Evolutionary conservation across 2,888 invertebrate species (phyloP), one percentile per base, ranked within the genome.

Genomic region (Xanthostigma xanthostigma): DNA sequence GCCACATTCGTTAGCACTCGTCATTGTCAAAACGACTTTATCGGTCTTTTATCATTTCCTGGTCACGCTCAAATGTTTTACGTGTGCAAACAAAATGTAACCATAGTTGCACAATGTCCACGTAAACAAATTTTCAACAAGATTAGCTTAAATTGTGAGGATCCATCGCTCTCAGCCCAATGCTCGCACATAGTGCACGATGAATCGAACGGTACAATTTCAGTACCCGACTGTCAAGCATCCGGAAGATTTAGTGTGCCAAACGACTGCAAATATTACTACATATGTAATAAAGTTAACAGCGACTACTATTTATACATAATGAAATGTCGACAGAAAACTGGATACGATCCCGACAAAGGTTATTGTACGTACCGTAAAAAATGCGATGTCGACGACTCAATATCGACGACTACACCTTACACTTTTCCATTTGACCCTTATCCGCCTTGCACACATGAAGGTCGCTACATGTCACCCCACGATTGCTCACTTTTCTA

Each of bases 61-160:
- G 60, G 61, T n/a, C 62, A 66, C 13, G 57, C 58, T n/a, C 58
- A 63, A 37, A 64, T 64, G 46, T 72, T 72, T 50, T 68, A 68
- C 48, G 62, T 70, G 3, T 72, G 72, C 48, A 64, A 63, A 17
- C 56, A 59, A 2, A 59, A 64, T 49, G 64, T 61, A 38, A 63
- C 66, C 0, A 62, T 71, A 36, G 61, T 69, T 45, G 69, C 66
- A 42, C 63, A 65, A 50, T 69, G 69, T 48, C 61, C 60, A 17
- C 57, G 56, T 33, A 54, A 60, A 2, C 60, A 65, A 53, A 62
- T 66, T 50, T 62, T 60, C 44, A 57, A 59, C 9, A 38, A 36
- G 36, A 51, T 49, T 43, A 48, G 55, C 14, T 53, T 59, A 44
- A 52, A 52, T 46, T 63, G 63, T 17, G 46, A 45, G 5, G 39